These are phyloP conservation scores for Xylota segnis DNA, from an alignment of 2,888 invertebrate species.

Conservation along the genomic window DNA sequence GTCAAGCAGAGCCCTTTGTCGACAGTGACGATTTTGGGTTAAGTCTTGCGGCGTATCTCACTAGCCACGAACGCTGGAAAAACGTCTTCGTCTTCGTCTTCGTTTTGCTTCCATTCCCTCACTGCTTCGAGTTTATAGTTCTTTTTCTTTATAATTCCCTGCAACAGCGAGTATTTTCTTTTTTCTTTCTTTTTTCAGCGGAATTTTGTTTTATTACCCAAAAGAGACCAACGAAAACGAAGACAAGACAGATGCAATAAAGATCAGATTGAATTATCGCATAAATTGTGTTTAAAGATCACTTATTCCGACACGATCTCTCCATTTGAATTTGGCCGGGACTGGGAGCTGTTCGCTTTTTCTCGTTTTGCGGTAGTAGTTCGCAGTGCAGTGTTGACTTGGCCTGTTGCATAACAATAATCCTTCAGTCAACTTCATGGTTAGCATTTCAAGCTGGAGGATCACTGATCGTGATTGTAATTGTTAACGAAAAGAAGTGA, in stretches of 20 bases:
- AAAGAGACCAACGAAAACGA: constrained; percentile 33
- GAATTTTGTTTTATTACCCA: constrained; percentile 52
- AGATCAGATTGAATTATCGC: constrained; percentile 69
- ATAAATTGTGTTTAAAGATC: constrained; percentile 70
- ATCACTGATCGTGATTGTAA: constrained; percentile 66
- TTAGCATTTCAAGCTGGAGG: constrained; percentile 18
- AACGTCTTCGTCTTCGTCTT: constrained; percentile 15
- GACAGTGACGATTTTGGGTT: constrained; percentile 53
- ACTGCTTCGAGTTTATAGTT: constrained; percentile 24
- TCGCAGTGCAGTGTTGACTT: constrained; percentile 7
- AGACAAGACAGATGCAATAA: constrained; percentile 45
- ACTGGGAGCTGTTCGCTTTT: constrained; percentile 28
- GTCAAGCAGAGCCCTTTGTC: constrained; percentile 55
- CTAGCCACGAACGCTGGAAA: constrained; percentile 29
- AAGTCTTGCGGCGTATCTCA: constrained; percentile 32
- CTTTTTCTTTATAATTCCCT: constrained; percentile 32
- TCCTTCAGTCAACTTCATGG: constrained; percentile 27
- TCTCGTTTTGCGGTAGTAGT: constrained; percentile 24
- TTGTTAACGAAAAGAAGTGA: constrained; percentile 50
- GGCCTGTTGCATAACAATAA: constrained; percentile 58
- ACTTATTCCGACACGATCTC: constrained; percentile 68
- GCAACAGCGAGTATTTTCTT: constrained; percentile 20
- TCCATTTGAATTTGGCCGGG: constrained; percentile 48
- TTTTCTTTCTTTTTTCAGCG: constrained; percentile 29
- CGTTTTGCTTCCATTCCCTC: constrained; percentile 33